Evolutionary conservation across 2,888 invertebrate genomes (phyloP).

Genomic region (Frankliniella intonsa): DNA sequence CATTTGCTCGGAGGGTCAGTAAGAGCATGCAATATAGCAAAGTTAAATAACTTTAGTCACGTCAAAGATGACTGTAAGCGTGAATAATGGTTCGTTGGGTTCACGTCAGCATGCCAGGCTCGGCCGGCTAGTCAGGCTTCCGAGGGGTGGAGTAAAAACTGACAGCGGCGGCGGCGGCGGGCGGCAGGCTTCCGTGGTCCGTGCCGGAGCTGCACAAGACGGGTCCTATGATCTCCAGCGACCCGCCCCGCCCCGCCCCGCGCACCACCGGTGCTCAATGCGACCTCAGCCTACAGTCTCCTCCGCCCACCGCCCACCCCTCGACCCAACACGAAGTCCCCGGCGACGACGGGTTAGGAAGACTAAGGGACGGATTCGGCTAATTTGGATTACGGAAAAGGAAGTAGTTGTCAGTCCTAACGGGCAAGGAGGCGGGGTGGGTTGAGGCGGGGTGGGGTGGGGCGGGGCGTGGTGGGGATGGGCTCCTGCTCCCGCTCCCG

Average conservation of each 20-base stretch:
- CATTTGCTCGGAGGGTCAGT: too few relatives aligned
- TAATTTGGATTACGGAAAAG: slow-evolving; percentile 23
- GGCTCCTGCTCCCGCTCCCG: background rate
- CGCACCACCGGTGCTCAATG: background rate
- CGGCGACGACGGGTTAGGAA: background rate
- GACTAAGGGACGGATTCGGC: background rate
- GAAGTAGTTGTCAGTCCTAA: background rate
- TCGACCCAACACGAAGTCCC: background rate
- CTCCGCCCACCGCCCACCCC: background rate
- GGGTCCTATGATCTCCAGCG: too few relatives aligned
- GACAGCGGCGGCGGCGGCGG: background rate
- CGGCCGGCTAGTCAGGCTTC: too few relatives aligned
- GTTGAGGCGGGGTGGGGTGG: background rate
- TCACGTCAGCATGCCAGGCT: too few relatives aligned
- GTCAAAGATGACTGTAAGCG: too few relatives aligned
- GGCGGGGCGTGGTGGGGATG: background rate
- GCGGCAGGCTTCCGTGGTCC: background rate
- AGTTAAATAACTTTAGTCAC: too few relatives aligned
- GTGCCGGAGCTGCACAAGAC: background rate
- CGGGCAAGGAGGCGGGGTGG: background rate
- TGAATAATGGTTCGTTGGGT: too few relatives aligned
- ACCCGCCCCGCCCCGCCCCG: background rate
- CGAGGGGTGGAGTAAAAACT: too few relatives aligned
- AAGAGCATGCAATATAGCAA: too few relatives aligned
- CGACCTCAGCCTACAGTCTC: background rate